Evolutionary conservation across 2,797 vertebrate genomes (phyloP).

Genomic region (Pseudochirops corinnae): DNA sequence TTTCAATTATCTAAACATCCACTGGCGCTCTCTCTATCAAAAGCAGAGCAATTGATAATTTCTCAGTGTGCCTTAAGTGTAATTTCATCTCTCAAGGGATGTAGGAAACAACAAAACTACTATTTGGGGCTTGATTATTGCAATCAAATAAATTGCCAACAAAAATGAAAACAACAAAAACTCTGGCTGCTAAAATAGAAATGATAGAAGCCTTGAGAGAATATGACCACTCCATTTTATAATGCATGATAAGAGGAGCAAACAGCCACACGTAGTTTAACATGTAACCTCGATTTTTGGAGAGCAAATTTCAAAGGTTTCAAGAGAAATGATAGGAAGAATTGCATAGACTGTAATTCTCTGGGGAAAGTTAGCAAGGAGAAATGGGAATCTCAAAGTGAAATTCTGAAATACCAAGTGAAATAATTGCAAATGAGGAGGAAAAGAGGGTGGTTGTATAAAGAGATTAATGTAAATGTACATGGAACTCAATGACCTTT

Average conservation of each 20-base stretch:
- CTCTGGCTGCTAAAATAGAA: background rate
- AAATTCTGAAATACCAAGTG: background rate
- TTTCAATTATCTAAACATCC: background rate
- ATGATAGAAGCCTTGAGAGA: background rate
- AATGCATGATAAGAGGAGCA: background rate
- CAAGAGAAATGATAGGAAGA: background rate
- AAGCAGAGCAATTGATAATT: background rate
- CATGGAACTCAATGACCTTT: background rate
- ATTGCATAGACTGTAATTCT: background rate
- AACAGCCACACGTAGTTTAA: background rate
- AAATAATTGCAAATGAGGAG: background rate
- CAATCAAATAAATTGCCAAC: background rate
- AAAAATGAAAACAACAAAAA: background rate
- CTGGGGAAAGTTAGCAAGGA: background rate
- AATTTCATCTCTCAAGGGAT: background rate
- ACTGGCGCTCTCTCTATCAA: background rate
- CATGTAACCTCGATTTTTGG: background rate
- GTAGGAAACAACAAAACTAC: background rate
- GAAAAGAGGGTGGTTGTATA: background rate
- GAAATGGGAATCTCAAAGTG: background rate
- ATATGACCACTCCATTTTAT: background rate
- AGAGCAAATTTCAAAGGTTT: background rate
- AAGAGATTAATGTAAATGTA: background rate
- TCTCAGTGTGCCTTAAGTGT: background rate
- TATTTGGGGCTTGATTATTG: background rate